A percentile compares a stretch with the other conserved stretches of the same genome.
Evolutionary conservation across 2,113 vertebrate species (phyloP).

Genomic region (Heterochromis multidens): DNA sequence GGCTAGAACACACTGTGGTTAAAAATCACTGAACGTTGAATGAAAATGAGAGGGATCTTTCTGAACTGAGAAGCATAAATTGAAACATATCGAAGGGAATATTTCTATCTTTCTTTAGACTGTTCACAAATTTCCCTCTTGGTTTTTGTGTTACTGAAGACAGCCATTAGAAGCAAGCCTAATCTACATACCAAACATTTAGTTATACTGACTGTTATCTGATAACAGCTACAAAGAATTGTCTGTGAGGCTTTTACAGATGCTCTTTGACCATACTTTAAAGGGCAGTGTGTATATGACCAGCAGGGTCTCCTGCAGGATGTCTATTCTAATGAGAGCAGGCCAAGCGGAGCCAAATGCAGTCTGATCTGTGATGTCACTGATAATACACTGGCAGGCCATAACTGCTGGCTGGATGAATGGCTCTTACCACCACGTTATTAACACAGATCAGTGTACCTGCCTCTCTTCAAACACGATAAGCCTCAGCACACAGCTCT

Average conservation of each 20-base stretch:
- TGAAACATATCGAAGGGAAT: constrained; percentile 1
- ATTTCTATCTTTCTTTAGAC: constrained; percentile 1
- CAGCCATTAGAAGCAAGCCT: background rate
- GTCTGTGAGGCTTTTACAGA: background rate
- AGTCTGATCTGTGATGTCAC: constrained; percentile 56
- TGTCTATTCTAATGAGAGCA: constrained; percentile 53
- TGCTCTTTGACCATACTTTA: constrained; percentile 41
- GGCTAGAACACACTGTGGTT: background rate
- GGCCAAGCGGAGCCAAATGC: constrained; percentile 29
- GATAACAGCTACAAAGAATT: background rate
- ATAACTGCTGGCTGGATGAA: constrained; percentile 36
- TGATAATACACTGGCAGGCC: constrained; percentile 46
- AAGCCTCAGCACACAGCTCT: constrained; percentile 38
- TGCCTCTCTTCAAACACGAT: constrained; percentile 54
- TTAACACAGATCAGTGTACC: constrained; percentile 63
- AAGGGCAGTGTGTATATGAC: constrained; percentile 38
- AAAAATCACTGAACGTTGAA: background rate
- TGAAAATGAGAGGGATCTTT: background rate
- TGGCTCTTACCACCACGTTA: constrained; percentile 37
- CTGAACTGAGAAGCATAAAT: background rate
- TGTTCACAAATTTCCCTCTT: background rate
- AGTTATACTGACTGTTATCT: background rate
- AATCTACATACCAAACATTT: background rate
- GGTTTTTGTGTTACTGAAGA: background rate
- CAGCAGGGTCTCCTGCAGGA: constrained; percentile 35